Conservation (phyloP, 2,888 invertebrate genomes). For the Byasa hedistus region DNA sequence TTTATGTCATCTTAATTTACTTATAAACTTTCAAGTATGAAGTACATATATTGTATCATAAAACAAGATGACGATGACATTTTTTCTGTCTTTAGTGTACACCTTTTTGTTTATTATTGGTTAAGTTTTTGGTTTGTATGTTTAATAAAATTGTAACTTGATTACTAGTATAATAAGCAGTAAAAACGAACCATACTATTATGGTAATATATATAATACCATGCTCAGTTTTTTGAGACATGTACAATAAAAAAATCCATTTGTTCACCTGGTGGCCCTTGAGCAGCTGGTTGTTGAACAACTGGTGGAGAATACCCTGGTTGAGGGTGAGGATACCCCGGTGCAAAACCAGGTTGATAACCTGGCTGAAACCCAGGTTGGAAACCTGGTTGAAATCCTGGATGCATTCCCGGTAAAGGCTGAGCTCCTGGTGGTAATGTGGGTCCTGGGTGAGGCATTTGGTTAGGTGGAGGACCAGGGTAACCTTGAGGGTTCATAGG, state of each 20-base stretch:
- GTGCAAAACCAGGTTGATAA: slow-evolving; percentile 49
- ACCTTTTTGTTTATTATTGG: no score
- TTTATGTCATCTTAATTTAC: no score
- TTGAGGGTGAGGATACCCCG: slow-evolving; percentile 45
- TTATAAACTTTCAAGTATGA: no score
- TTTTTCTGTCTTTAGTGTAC: no score
- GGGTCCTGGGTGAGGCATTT: slow-evolving; percentile 43
- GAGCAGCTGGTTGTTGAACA: slow-evolving; percentile 57
- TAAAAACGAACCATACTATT: no score
- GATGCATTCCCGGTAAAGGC: slow-evolving; percentile 65
- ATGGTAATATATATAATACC: no score
- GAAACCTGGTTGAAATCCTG: slow-evolving; percentile 60
- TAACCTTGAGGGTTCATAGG: slow-evolving; percentile 57
- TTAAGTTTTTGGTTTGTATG: no score
- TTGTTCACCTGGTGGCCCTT: slow-evolving; percentile 50
- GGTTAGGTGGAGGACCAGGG: slow-evolving; percentile 51
- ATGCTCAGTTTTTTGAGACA: no score
- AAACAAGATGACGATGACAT: no score
- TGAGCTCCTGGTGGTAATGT: slow-evolving; percentile 59
- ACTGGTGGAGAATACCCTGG: slow-evolving; percentile 48
- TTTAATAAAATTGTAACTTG: no score
- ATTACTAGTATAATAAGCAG: no score
- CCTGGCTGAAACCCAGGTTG: slow-evolving; percentile 59
- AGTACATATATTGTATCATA: no score
- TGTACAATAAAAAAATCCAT: background rate